These are phyloP conservation scores for Ficedula albicollis DNA, from an alignment of 2,797 vertebrate species.

Conservation along the genomic window DNA sequence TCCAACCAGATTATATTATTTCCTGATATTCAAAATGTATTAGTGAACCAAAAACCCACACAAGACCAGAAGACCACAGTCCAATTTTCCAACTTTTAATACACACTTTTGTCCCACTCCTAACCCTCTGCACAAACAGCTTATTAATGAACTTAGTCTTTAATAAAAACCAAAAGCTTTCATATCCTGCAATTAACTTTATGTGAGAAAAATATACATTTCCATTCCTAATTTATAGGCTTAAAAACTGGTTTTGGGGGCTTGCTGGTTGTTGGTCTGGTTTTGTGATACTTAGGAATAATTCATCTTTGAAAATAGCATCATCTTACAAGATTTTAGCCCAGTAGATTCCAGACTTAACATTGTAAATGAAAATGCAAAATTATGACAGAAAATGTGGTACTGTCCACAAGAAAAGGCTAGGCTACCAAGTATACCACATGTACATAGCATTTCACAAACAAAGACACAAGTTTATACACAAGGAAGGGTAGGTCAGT, in stretches of 20 bases:
- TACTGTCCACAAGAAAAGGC: not conserved
- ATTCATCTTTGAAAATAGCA: not conserved
- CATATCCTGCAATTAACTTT: not conserved
- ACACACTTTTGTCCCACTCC: not conserved
- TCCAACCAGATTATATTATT: not conserved
- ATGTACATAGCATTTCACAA: rapidly evolving
- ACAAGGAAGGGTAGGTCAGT: not conserved
- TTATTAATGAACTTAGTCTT: not conserved
- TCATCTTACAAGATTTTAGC: not conserved
- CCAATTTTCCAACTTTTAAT: not conserved
- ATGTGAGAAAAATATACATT: not conserved
- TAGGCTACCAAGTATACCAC: not conserved
- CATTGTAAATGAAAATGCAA: not conserved
- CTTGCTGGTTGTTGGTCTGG: not conserved
- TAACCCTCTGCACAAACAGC: not conserved
- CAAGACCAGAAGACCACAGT: not conserved
- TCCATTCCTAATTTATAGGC: not conserved
- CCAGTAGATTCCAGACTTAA: not conserved
- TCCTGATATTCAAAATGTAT: not conserved
- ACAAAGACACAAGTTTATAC: not conserved
- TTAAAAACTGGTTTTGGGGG: not conserved
- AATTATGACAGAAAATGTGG: not conserved
- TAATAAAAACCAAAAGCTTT: not conserved
- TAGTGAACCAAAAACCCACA: not conserved
- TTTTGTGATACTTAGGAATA: not conserved